phyloP scores from a whole-genome alignment of 2,113 vertebrate genomes.

The Eupsittula cactorum region DNA sequence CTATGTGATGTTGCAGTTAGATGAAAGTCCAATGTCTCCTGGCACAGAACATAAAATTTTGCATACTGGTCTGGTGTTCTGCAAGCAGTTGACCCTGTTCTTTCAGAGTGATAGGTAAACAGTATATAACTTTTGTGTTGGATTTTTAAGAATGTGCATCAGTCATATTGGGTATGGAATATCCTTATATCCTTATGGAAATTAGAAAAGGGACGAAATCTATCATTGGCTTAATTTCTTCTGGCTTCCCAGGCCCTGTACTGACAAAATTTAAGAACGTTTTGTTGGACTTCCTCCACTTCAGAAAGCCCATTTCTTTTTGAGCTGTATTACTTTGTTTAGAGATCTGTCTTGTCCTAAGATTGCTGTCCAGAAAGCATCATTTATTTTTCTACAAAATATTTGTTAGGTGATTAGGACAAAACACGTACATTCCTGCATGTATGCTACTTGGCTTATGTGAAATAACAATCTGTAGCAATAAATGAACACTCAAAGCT shows the following conservation, averaged over 20 bases:
- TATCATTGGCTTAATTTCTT: accelerated
- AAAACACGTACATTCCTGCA: background rate
- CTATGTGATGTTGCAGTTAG: background rate
- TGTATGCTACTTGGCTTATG: accelerated
- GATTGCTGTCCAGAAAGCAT: background rate
- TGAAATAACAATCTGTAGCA: background rate
- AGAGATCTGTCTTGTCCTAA: background rate
- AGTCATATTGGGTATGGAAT: background rate
- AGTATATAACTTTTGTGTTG: background rate
- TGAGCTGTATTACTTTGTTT: background rate
- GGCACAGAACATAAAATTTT: background rate
- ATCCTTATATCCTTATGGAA: background rate
- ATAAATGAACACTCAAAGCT: background rate
- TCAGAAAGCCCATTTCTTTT: background rate
- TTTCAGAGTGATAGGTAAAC: background rate
- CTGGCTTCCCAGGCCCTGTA: background rate
- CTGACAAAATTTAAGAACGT: background rate
- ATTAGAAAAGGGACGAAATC: background rate
- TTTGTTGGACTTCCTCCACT: background rate
- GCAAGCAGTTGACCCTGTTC: background rate
- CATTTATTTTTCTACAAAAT: background rate
- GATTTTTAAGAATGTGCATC: background rate
- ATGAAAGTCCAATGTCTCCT: background rate
- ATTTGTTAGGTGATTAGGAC: background rate
- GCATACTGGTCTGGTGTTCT: background rate